Percentiles rank a stretch among this genome's conserved stretches.
phyloP scores from a whole-genome alignment of 1,140 invertebrate species.

The Triops cancriformis region DNA sequence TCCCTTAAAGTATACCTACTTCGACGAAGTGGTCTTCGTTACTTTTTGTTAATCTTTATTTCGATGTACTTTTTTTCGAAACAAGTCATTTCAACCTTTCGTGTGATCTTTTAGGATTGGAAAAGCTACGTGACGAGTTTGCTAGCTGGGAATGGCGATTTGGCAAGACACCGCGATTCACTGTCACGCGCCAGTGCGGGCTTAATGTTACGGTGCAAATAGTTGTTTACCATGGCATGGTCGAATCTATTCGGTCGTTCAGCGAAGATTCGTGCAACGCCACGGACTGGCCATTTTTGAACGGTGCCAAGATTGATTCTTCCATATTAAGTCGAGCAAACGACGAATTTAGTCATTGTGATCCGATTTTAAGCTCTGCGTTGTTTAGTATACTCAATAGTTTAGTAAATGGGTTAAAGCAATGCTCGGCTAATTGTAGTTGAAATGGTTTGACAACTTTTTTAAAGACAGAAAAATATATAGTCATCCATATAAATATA shows the following conservation, averaged over 20 bases:
- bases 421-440: neutral
- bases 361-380: neutral
- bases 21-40: neutral
- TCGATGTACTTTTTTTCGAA: slow-evolving; percentile 15
- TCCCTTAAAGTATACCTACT: neutral
- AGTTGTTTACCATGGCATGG: neutral
- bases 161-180: slow-evolving; percentile 80
- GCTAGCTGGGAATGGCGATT: slow-evolving; percentile 77
- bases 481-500: neutral
- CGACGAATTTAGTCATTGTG: neutral
- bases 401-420: neutral
- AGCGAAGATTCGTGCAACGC: neutral
- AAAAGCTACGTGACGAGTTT: slow-evolving; percentile 53
- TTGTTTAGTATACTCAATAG: neutral
- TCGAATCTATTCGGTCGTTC: neutral
- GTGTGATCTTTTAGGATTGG: slow-evolving; percentile 49
- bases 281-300: neutral
- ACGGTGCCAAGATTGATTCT: neutral
- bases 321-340: neutral
- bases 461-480: neutral
- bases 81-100: slow-evolving; percentile 21
- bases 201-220: neutral
- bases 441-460: too few relatives aligned
- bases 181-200: slow-evolving; percentile 39
- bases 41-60: neutral